A percentile compares a stretch with the other conserved stretches of the same genome.
Evolutionary conservation across 2,797 vertebrate species (phyloP).

Genomic region (Phrynocephalus forsythii): DNA sequence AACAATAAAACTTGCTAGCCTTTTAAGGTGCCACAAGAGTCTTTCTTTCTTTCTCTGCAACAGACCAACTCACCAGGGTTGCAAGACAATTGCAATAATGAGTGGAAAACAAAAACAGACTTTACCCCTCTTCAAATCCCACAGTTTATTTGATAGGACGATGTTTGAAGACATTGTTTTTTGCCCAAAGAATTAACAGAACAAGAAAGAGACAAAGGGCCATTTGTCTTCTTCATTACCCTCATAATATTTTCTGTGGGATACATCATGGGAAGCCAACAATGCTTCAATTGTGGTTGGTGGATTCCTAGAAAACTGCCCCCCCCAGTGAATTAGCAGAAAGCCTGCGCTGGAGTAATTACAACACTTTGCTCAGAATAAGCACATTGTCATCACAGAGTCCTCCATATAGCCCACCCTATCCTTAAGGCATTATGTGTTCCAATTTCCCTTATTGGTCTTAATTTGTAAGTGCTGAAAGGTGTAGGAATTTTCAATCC

Average conservation of each 20-base stretch:
- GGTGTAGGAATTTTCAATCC: neutral
- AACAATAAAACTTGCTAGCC: too few species aligned
- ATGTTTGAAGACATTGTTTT: neutral
- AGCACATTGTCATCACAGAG: neutral
- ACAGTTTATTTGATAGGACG: neutral
- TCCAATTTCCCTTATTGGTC: neutral
- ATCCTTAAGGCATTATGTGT: slow-evolving; percentile 8
- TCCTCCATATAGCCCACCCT: neutral
- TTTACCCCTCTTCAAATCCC: too few species aligned
- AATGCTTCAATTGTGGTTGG: neutral
- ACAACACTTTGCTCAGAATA: slow-evolving; percentile 5
- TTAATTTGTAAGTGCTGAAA: slow-evolving; percentile 21
- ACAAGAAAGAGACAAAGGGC: neutral
- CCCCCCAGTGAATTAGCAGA: slow-evolving; percentile 16
- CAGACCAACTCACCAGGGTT: too few species aligned
- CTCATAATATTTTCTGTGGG: neutral
- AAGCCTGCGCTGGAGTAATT: slow-evolving; percentile 3
- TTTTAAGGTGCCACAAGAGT: too few species aligned
- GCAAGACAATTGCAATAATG: too few species aligned
- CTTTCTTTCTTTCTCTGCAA: too few species aligned
- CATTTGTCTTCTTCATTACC: neutral
- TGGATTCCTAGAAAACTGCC: slow-evolving; percentile 25
- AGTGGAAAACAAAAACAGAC: too few species aligned
- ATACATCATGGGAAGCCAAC: slow-evolving; percentile 4
- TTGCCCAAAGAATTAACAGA: neutral